Conservation (phyloP, 2,888 invertebrate genomes). For the Lymantria monacha region DNA sequence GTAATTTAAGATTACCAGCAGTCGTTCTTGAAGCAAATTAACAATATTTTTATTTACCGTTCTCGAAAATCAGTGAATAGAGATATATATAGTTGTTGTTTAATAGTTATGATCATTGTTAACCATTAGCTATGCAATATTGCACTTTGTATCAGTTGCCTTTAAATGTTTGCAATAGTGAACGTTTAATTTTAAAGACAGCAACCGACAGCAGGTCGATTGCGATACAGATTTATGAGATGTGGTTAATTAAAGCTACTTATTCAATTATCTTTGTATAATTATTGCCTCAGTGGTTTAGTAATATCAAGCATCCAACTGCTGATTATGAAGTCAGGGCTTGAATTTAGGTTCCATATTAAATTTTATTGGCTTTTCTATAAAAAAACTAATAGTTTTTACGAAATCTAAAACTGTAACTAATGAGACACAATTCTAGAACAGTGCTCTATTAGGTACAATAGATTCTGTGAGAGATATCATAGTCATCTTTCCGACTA, state of each 20-base stretch:
- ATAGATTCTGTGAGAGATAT: no score
- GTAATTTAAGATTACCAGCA: constrained; percentile 17
- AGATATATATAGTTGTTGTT: background rate
- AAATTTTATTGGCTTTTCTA: no score
- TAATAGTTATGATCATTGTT: background rate
- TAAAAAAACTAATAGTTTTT: no score
- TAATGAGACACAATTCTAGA: no score
- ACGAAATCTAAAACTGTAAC: no score
- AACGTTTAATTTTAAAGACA: background rate
- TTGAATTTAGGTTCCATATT: no score
- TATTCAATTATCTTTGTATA: background rate
- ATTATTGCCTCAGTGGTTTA: background rate
- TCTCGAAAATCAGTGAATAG: background rate
- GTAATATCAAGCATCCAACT: no score
- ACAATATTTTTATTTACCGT: constrained; percentile 14
- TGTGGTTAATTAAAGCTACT: constrained; percentile 1
- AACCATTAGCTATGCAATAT: background rate
- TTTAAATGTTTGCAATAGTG: constrained; percentile 2
- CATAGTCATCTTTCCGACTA: no score
- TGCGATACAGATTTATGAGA: constrained; percentile 2
- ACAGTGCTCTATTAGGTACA: no score
- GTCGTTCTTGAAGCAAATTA: constrained; percentile 16
- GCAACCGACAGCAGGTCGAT: background rate
- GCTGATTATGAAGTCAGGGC: no score
- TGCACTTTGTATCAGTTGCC: background rate